phyloP scores from a whole-genome alignment of 2,797 vertebrate species.

The Phoebastria nigripes region DNA sequence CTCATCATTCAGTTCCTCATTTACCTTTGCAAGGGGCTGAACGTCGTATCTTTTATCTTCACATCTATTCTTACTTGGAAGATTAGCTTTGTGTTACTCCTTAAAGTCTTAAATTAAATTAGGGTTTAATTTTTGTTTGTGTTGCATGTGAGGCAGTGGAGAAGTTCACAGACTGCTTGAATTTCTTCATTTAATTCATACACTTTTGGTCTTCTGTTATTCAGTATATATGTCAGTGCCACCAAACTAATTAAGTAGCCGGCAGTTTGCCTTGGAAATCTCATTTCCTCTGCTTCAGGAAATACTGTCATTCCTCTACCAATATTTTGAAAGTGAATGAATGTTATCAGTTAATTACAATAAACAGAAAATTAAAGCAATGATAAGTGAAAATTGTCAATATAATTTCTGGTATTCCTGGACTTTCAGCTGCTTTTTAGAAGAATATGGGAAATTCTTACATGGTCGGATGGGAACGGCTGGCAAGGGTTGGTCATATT shows the following conservation, averaged over 20 bases:
- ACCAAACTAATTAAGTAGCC: conserved; percentile 7
- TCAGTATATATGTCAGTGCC: not conserved
- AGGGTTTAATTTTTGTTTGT: not conserved
- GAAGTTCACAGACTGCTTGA: not conserved
- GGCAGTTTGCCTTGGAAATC: conserved; percentile 48
- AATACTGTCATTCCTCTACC: conserved; percentile 2
- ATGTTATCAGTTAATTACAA: conserved; percentile 61
- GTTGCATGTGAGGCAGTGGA: not conserved
- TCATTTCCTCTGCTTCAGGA: conserved; percentile 51
- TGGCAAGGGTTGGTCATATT: not conserved
- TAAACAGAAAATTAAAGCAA: conserved; percentile 37
- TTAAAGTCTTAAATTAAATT: not conserved
- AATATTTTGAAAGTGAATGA: conserved; percentile 32
- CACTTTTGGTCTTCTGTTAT: not conserved
- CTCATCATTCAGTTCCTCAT: not conserved
- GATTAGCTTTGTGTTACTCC: not conserved
- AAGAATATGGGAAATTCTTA: not conserved
- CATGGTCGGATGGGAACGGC: not conserved
- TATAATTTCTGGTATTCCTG: not conserved
- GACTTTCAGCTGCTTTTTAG: not conserved
- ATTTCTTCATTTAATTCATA: conserved; percentile 6
- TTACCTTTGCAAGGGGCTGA: not conserved
- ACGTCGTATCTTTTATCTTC: not conserved
- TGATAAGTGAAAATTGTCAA: not conserved
- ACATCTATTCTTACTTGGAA: not conserved